phyloP scores from a whole-genome alignment of 2,113 vertebrate genomes.

The Mesoclemmys tuberculata region DNA sequence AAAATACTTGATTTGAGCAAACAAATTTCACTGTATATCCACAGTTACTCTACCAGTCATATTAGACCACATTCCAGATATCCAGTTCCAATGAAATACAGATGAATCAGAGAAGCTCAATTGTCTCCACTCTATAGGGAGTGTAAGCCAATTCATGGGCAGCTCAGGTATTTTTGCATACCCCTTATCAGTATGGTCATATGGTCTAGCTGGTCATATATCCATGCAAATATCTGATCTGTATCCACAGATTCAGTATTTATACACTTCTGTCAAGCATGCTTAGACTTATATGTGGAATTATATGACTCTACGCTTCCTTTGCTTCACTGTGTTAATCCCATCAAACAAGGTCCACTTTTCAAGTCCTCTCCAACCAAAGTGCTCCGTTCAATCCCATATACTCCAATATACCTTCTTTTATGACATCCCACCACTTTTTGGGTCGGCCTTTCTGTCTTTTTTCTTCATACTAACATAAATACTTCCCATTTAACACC shows the following conservation, averaged over 20 bases:
- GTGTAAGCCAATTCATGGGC: fast-evolving
- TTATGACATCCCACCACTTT: too few species aligned
- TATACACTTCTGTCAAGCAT: neutral
- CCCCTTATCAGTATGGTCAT: neutral
- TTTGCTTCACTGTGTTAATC: too few species aligned
- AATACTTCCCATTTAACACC: neutral
- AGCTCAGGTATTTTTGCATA: neutral
- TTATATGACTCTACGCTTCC: neutral
- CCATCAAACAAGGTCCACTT: too few species aligned
- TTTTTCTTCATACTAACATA: neutral
- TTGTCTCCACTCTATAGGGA: neutral
- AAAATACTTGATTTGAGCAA: constrained; percentile 8
- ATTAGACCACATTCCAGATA: neutral
- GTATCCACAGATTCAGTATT: neutral
- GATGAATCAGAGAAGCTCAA: neutral
- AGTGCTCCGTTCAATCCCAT: too few species aligned
- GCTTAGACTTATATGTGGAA: neutral
- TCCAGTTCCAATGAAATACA: neutral
- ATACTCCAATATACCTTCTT: too few species aligned
- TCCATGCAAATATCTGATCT: neutral
- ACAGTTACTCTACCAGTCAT: neutral
- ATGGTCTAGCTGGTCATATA: neutral
- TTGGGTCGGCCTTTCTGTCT: too few species aligned
- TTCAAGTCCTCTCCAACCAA: too few species aligned
- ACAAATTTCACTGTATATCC: neutral